Conservation (phyloP, 1,140 invertebrate species). For the Ganaspis sp. region DNA sequence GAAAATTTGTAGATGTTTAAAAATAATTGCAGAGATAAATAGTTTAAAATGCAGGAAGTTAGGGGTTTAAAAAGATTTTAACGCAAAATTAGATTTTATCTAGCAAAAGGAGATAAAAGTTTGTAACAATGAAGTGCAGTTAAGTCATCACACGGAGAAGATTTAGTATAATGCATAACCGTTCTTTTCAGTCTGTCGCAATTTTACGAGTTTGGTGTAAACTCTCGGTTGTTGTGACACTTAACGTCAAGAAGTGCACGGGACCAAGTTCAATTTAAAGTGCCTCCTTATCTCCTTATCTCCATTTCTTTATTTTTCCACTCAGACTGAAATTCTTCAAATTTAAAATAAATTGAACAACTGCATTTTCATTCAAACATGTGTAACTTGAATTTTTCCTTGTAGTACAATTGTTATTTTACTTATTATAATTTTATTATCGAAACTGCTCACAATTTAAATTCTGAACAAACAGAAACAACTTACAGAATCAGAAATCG, state of each 20-base stretch:
- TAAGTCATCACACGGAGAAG: background rate
- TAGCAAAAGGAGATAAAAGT: background rate
- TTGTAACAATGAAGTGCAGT: constrained; percentile 7
- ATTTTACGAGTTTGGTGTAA: background rate
- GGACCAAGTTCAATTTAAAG: background rate
- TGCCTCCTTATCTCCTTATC: background rate
- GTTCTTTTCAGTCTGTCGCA: background rate
- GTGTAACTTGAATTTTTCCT: too few species aligned
- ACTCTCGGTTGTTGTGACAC: constrained; percentile 8
- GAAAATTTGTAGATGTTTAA: too few species aligned
- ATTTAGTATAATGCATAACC: constrained; percentile 5
- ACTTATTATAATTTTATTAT: too few species aligned
- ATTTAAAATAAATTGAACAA: too few species aligned
- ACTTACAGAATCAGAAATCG: too few species aligned
- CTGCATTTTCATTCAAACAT: too few species aligned
- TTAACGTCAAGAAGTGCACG: background rate
- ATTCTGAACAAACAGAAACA: too few species aligned
- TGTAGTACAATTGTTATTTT: too few species aligned
- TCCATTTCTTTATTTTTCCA: background rate
- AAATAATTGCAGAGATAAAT: background rate
- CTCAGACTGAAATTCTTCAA: too few species aligned
- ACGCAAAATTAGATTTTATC: constrained; percentile 5
- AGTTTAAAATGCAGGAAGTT: background rate
- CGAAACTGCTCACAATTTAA: too few species aligned
- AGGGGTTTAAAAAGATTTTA: background rate